Evolutionary conservation across 2,113 vertebrate genomes (phyloP), one percentile per base, ranked within the genome.

Genomic region (Fulmarus glacialis): DNA sequence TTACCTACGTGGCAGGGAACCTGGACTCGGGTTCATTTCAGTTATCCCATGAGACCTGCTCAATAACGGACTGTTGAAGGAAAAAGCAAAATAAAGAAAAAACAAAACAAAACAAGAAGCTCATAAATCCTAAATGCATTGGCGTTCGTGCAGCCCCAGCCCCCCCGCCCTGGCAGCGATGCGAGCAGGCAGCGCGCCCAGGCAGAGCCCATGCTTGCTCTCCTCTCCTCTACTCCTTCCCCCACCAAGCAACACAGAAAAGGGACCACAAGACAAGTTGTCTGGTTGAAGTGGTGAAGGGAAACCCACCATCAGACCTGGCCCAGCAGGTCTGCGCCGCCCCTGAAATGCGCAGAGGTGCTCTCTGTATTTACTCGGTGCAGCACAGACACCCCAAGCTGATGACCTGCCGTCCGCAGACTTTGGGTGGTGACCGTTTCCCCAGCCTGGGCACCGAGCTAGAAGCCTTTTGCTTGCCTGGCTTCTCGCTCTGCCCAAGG

Each of bases 11-110:
- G 97, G 98, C 98, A 97, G 98, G 98, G 97, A 98, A 85, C 98
- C 98, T 97, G 98, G 98, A 98, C 98, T 98, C 98, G 96, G 98
- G 98, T 98, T 98, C 98, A 97, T 98, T 98, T 99, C 99, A 99
- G 99, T 99, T 99, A 98, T 99, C 99, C 99, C 99, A 99, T 98
- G 99, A 99, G 97, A 99, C 99, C 99, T 99, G 99, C 99, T 99
- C 99, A 99, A 98, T 99, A 98, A 99, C 99, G 98, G 99, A 99
- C 99, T 99, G 99, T 99, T 97, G 98, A 97, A 98, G 98, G 98
- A 98, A 98, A 97, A 97, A 96, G 98, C 97, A 97, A 95, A 97
- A 98, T 93, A 97, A 97, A 97, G 90, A 96, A 96, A 72, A 40
- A 86, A 73, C 63, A 93, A 96, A 97, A 98, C 84, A 98, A 82